These are phyloP conservation scores for Acipenser oxyrinchus DNA, from an alignment of 2,797 vertebrate genomes.

Conservation along the genomic window DNA sequence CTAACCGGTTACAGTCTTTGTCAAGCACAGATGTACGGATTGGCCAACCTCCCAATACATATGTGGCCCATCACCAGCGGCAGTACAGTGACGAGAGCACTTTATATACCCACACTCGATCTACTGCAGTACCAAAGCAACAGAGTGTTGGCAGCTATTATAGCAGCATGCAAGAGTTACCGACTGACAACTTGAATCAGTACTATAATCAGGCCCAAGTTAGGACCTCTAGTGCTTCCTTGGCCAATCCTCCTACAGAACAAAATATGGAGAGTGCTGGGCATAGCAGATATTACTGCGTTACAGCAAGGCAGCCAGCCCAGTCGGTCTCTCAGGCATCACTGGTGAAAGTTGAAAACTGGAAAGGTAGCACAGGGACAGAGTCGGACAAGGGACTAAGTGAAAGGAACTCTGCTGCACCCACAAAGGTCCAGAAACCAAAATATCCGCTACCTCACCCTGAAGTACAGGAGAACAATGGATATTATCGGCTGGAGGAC, in stretches of 20 bases:
- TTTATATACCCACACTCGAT: slow-evolving; percentile 45
- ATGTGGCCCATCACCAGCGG: slow-evolving; percentile 55
- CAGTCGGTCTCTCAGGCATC: slow-evolving; percentile 34
- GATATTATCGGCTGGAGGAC: slow-evolving; percentile 22
- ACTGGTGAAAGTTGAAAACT: slow-evolving; percentile 38
- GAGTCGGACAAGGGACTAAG: slow-evolving; percentile 23
- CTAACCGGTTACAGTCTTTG: slow-evolving; percentile 62
- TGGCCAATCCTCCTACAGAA: slow-evolving; percentile 22
- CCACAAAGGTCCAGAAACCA: slow-evolving; percentile 29
- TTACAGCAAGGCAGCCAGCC: slow-evolving; percentile 41
- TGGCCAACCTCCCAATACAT: slow-evolving; percentile 33
- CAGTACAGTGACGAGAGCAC: slow-evolving; percentile 72
- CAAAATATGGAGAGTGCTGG: slow-evolving; percentile 37
- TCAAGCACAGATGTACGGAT: slow-evolving; percentile 69
- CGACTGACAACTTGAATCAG: slow-evolving; percentile 31
- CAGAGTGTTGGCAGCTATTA: slow-evolving; percentile 57
- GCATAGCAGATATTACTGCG: slow-evolving; percentile 48
- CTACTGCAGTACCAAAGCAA: slow-evolving; percentile 38
- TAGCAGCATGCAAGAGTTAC: slow-evolving; percentile 56
- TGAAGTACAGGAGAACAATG: slow-evolving; percentile 37
- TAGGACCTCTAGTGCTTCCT: slow-evolving; percentile 31
- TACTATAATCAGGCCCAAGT: slow-evolving; percentile 31
- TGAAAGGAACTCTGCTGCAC: slow-evolving; percentile 33
- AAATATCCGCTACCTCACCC: slow-evolving; percentile 43
- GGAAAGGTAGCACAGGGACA: slow-evolving; percentile 32